phyloP scores from a whole-genome alignment of 2,113 vertebrate genomes.

The Eurystomus gularis region DNA sequence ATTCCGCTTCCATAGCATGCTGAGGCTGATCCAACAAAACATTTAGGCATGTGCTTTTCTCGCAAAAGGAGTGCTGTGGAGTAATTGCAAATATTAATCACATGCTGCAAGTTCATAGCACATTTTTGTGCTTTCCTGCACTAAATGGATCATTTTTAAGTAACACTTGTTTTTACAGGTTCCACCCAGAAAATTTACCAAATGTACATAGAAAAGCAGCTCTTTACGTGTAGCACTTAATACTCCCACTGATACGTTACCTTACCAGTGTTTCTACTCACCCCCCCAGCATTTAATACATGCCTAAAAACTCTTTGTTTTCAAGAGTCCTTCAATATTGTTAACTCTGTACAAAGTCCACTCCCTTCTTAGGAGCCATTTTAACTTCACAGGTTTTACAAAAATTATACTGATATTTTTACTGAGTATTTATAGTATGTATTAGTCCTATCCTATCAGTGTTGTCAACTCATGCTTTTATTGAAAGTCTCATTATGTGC shows the following conservation, averaged over 20 bases:
- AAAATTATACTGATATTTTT: neutral
- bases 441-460: neutral
- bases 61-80: neutral
- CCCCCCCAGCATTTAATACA: neutral
- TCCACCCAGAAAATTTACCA: neutral
- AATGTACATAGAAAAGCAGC: neutral
- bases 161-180: neutral
- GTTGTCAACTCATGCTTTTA: neutral
- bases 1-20: neutral
- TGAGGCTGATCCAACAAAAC: neutral
- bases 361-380: neutral
- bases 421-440: neutral
- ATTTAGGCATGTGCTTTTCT: neutral
- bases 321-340: neutral
- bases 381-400: neutral
- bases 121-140: neutral
- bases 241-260: neutral
- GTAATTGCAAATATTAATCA: neutral
- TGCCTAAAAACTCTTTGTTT: neutral
- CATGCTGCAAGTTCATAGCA: neutral
- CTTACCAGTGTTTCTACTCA: neutral
- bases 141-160: neutral
- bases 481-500: neutral
- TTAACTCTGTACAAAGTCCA: neutral
- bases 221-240: fast-evolving